Evolutionary conservation across 2,888 invertebrate genomes (phyloP).

Genomic region (Cheilosia impressa): DNA sequence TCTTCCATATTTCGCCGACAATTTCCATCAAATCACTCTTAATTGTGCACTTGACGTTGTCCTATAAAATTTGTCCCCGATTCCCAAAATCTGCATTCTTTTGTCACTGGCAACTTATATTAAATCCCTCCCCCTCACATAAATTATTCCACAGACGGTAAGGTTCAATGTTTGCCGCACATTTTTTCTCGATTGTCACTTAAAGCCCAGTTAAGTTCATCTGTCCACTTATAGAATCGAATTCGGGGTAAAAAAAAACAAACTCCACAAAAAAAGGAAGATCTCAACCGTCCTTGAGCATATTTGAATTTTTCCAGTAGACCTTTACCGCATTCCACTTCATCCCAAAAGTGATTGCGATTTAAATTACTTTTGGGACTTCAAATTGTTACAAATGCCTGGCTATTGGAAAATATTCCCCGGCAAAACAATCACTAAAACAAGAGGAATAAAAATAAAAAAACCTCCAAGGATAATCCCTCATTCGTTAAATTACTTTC

Average conservation of each 20-base stretch:
- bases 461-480: slow-evolving; percentile 53
- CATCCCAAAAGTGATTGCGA: slow-evolving; percentile 39
- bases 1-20: neutral
- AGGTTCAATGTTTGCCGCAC: neutral
- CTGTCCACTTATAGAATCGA: neutral
- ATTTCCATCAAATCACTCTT: neutral
- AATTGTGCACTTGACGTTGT: neutral
- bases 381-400: slow-evolving; percentile 15
- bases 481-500: slow-evolving; percentile 63
- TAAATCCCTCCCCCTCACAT: neutral
- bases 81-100: neutral
- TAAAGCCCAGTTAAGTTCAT: slow-evolving; percentile 9
- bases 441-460: neutral
- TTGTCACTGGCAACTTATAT: neutral
- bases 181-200: slow-evolving; percentile 4
- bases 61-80: neutral
- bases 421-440: neutral
- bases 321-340: neutral
- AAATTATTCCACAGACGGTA: neutral
- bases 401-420: slow-evolving; percentile 7
- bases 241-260: neutral
- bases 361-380: slow-evolving; percentile 58
- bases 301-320: slow-evolving; percentile 22
- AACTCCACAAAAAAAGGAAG: slow-evolving; percentile 1
- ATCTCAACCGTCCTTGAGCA: neutral